Evolutionary conservation across 2,113 vertebrate genomes (phyloP).

Genomic region (Cochlearius cochlearius): DNA sequence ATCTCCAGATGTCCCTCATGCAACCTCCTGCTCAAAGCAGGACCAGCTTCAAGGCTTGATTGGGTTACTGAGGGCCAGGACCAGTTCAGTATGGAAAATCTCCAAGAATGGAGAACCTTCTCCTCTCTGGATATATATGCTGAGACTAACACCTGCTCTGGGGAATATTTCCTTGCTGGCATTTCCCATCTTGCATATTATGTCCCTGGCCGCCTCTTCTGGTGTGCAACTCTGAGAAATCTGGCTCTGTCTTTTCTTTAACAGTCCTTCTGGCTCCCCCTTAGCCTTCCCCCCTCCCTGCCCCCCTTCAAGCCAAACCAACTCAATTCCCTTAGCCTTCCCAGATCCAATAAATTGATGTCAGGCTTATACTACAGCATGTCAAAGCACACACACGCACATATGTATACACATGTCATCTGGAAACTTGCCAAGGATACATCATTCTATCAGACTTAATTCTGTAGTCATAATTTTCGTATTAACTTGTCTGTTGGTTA

Average conservation of each 20-base stretch:
- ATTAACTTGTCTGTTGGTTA: neutral
- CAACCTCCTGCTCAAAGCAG: neutral
- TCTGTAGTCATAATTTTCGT: neutral
- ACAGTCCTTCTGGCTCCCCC: neutral
- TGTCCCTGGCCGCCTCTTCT: neutral
- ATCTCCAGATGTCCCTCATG: neutral
- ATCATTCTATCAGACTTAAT: neutral
- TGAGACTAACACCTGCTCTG: neutral
- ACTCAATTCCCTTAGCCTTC: neutral
- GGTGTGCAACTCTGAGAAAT: neutral
- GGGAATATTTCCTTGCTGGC: neutral
- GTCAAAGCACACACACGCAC: neutral
- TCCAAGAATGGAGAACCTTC: neutral
- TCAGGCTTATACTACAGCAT: neutral
- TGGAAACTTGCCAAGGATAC: neutral
- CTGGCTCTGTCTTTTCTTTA: neutral
- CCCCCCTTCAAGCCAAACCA: neutral
- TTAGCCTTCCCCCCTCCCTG: too few species aligned
- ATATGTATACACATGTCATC: neutral
- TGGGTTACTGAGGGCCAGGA: neutral
- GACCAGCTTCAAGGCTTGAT: neutral
- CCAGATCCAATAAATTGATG: neutral
- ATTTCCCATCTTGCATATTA: neutral
- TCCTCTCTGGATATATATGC: neutral
- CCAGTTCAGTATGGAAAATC: neutral